Evolutionary conservation across 2,888 invertebrate genomes (phyloP).

Genomic region (Phalera bucephala): DNA sequence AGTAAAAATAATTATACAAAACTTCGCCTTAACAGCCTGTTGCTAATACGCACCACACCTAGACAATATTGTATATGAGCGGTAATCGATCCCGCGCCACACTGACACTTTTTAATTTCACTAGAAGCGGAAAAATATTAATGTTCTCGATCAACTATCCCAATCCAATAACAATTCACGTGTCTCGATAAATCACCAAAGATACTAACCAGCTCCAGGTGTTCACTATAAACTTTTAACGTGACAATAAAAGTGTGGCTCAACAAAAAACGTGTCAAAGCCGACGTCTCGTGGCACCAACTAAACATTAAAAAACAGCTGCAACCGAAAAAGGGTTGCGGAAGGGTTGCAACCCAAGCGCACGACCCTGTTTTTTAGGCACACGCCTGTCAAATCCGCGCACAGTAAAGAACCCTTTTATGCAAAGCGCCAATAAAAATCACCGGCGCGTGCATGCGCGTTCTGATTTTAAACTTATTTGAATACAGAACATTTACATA

Average conservation of each 20-base stretch:
- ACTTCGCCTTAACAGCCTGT: conserved; percentile 1
- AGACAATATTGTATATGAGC: background rate
- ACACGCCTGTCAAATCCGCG: conserved; percentile 30
- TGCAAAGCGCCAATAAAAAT: conserved; percentile 76
- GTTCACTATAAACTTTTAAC: conserved; percentile 16
- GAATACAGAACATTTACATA: conserved; percentile 80
- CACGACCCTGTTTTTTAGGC: conserved; percentile 47
- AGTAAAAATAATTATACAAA: too few relatives aligned
- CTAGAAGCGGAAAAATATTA: background rate
- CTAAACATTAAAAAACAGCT: conserved; percentile 70
- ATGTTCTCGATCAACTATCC: background rate
- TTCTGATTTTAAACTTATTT: conserved; percentile 80
- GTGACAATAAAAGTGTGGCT: conserved; percentile 14
- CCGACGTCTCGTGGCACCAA: conserved; percentile 56
- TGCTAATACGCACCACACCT: background rate
- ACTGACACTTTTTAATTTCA: background rate
- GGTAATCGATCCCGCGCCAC: background rate
- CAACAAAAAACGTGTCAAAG: conserved; percentile 54
- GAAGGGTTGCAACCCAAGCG: conserved; percentile 61
- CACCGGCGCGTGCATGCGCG: conserved; percentile 76
- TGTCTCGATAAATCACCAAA: conserved; percentile 23
- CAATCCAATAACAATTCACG: conserved; percentile 13
- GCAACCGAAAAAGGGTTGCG: conserved; percentile 66
- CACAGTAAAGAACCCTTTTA: conserved; percentile 51
- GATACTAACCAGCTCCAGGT: conserved; percentile 27